phyloP scores from a whole-genome alignment of 2,888 invertebrate genomes.

The Amphipoea oculea region DNA sequence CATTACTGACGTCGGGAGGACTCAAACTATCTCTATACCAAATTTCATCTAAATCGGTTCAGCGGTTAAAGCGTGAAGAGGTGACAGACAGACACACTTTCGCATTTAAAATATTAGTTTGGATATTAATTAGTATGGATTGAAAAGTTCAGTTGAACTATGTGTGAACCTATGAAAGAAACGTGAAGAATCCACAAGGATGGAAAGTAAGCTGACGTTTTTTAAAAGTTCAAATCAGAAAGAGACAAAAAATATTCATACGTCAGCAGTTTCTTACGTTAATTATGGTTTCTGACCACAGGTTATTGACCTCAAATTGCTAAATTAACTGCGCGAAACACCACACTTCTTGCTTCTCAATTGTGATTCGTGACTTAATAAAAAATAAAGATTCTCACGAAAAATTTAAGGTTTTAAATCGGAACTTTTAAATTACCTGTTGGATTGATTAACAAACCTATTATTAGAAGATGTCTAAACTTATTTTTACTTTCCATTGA shows the following conservation, averaged over 20 bases:
- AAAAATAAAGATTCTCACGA: slow-evolving; percentile 56
- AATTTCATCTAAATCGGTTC: no score
- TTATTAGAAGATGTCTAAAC: slow-evolving; percentile 35
- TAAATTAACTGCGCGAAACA: slow-evolving; percentile 30
- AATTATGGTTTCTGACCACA: slow-evolving; percentile 19
- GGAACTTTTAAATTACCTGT: slow-evolving; percentile 33
- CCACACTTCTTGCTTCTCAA: slow-evolving; percentile 33
- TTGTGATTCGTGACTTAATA: slow-evolving; percentile 16
- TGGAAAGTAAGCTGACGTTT: slow-evolving; percentile 6
- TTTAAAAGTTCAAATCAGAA: slow-evolving; percentile 19
- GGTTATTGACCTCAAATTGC: slow-evolving; percentile 39
- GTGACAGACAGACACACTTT: no score
- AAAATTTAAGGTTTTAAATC: slow-evolving; percentile 18
- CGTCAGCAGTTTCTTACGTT: slow-evolving; percentile 9
- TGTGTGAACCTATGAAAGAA: neutral
- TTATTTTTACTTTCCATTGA: slow-evolving; percentile 36
- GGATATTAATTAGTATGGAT: no score
- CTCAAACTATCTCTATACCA: no score
- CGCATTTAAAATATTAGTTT: no score
- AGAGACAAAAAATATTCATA: neutral
- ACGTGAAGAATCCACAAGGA: neutral
- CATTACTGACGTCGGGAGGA: no score
- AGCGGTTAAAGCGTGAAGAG: no score
- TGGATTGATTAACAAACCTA: slow-evolving; percentile 27
- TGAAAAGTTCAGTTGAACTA: neutral